These are phyloP conservation scores for Calephelis virginiensis DNA, from an alignment of 1,140 invertebrate species.

Conservation along the genomic window DNA sequence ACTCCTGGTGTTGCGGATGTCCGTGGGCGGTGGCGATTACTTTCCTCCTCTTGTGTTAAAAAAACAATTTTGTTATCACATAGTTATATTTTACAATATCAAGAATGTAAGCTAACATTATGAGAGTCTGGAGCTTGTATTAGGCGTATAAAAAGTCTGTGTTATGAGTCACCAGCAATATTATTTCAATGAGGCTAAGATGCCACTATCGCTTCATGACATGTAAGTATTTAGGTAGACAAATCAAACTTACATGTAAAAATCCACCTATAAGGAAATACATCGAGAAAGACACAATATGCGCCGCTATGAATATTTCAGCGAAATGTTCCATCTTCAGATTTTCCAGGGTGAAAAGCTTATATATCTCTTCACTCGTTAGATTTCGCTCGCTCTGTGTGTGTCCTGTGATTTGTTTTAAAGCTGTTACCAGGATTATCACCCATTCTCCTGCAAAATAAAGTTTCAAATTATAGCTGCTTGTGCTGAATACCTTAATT, in stretches of 20 bases:
- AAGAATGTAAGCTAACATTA: too few relatives aligned
- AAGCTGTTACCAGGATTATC: slow-evolving; percentile 79
- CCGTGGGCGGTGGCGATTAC: too few relatives aligned
- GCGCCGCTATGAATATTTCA: slow-evolving; percentile 71
- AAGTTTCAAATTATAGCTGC: too few relatives aligned
- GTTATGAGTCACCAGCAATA: too few relatives aligned
- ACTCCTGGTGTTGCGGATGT: too few relatives aligned
- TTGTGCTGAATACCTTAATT: too few relatives aligned
- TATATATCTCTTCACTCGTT: slow-evolving; percentile 49
- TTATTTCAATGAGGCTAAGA: too few relatives aligned
- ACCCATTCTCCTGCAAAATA: slow-evolving; percentile 81
- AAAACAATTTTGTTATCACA: too few relatives aligned
- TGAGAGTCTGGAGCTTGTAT: too few relatives aligned
- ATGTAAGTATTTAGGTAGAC: not conserved
- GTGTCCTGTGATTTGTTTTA: slow-evolving; percentile 76
- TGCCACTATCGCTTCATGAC: slow-evolving; percentile 9
- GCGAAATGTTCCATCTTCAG: slow-evolving; percentile 77
- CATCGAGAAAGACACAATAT: slow-evolving; percentile 77
- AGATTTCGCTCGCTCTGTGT: slow-evolving; percentile 50
- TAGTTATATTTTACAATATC: too few relatives aligned
- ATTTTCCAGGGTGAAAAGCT: slow-evolving; percentile 65
- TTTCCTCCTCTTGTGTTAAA: too few relatives aligned
- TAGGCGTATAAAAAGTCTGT: too few relatives aligned
- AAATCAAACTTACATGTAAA: slow-evolving; percentile 80
- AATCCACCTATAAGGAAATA: slow-evolving; percentile 83